A percentile compares a stretch with the other conserved stretches of the same genome.
phyloP scores from a whole-genome alignment of 1,140 invertebrate species.

The Papilio dardanus region DNA sequence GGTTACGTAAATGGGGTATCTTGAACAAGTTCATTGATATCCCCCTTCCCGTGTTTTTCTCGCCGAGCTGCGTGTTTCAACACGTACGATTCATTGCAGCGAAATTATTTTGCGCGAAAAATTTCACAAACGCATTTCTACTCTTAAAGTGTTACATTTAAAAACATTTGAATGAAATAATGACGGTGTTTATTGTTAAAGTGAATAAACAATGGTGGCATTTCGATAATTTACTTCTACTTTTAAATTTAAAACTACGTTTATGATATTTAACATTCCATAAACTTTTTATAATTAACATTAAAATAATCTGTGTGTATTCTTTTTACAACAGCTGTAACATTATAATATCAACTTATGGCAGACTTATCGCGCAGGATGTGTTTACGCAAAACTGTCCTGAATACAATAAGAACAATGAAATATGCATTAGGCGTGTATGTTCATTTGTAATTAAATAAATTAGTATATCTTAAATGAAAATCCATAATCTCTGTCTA shows the following conservation, averaged over 20 bases:
- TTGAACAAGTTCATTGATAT: conserved; percentile 8
- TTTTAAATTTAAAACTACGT: not conserved
- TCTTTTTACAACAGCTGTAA: not conserved
- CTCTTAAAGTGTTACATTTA: not conserved
- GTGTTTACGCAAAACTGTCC: conserved; percentile 1
- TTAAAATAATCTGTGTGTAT: not conserved
- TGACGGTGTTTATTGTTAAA: not conserved
- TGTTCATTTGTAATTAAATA: not conserved
- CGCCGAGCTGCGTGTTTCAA: not conserved
- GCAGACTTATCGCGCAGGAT: not conserved
- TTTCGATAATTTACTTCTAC: too few relatives aligned
- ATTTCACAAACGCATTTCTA: conserved; percentile 1
- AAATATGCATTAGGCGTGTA: not conserved
- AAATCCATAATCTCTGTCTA: too few relatives aligned
- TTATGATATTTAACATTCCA: too few relatives aligned
- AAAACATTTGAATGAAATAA: conserved; percentile 7
- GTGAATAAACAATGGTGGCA: not conserved
- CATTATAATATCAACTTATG: not conserved
- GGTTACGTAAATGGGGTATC: not conserved
- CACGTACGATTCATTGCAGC: not conserved
- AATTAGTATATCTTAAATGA: not conserved
- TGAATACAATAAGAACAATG: not conserved
- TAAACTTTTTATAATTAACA: not conserved
- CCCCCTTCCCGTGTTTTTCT: not conserved
- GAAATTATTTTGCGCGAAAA: conserved; percentile 12